Evolutionary conservation across 2,797 vertebrate species (phyloP), one percentile per base, ranked within the genome.

Genomic region (Tragelaphus eurycerus): DNA sequence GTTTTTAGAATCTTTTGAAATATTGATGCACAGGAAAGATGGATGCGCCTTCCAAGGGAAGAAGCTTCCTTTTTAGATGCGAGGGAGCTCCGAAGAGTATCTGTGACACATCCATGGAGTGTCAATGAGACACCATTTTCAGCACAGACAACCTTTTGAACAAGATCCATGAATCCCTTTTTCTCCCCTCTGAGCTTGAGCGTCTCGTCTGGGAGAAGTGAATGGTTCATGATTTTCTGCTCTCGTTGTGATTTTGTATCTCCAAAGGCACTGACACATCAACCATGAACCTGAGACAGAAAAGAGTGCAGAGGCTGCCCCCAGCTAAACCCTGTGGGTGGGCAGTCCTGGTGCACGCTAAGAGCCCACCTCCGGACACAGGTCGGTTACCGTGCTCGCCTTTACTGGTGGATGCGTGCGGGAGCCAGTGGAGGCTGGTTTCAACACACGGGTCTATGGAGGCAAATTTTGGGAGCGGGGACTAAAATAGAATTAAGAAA

Each of bases 21-120:
- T 43, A 46, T 1, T 16, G 9, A 25, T 23, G 11, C 31, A 2
- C 43, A 9, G 54, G 48, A 79, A 71, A 43, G 13, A 74, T 21
- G 14, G 52, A 52, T n/a, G 14, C 59, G 16, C 50, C 50, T 71
- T 81, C 50, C 43, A 83, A 62, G 19, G 7, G 31, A 83, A 38
- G n/a, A 34, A n/a, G 7, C 17, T 78, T 83, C 54, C 29, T 52
- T 67, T 57, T 27, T 16, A 12, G 86, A 85, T 1, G 27, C 14
- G 12, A 21, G 62, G 29, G 38, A 15, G 52, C n/a, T 57, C 59
- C 7, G 0, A 38, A 0, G 4, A 1, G 11, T 29, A 54, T 50
- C n/a, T 74, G 11, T 27, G 25, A 5, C 1, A 19, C 25, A 1
- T 38, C 14, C 31, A 1, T 4, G 0, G 12, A 57, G 12, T 0